Evolutionary conservation across 2,797 vertebrate species (phyloP).

Genomic region (Picus viridis): DNA sequence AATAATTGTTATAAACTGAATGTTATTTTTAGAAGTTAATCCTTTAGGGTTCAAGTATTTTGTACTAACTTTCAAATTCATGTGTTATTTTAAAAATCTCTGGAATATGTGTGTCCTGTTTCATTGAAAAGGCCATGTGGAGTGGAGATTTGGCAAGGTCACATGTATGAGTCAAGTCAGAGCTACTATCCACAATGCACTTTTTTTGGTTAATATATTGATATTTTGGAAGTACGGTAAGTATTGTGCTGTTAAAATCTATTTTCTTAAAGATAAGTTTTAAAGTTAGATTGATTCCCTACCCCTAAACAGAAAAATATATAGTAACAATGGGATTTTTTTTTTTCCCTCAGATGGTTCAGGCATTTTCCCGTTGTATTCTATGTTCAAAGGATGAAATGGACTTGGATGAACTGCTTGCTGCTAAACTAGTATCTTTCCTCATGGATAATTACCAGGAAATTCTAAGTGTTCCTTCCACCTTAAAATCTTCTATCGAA

Average conservation of each 20-base stretch:
- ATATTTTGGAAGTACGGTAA: neutral
- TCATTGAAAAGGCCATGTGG: neutral
- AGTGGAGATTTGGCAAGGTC: neutral
- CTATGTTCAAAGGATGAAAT: constrained; percentile 92
- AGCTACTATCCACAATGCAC: neutral
- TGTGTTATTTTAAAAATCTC: neutral
- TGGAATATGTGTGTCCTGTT: neutral
- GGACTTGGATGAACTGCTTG: constrained; percentile 92
- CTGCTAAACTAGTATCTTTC: constrained; percentile 91
- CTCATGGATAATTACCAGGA: constrained; percentile 90
- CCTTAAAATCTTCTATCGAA: constrained; percentile 86
- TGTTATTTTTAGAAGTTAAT: constrained; percentile 4
- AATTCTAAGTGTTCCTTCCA: constrained; percentile 85
- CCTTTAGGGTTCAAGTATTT: neutral
- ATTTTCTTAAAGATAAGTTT: neutral
- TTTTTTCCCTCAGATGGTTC: constrained; percentile 82
- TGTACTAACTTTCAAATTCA: neutral
- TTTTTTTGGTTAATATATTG: neutral
- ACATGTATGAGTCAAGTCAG: neutral
- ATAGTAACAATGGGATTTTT: neutral
- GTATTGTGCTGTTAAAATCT: neutral
- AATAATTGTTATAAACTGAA: neutral
- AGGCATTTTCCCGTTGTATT: constrained; percentile 91
- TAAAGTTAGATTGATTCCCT: neutral
- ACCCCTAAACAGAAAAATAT: neutral